These are phyloP conservation scores for Leguminivora glycinivorella DNA, from an alignment of 1,140 invertebrate genomes.

Conservation along the genomic window DNA sequence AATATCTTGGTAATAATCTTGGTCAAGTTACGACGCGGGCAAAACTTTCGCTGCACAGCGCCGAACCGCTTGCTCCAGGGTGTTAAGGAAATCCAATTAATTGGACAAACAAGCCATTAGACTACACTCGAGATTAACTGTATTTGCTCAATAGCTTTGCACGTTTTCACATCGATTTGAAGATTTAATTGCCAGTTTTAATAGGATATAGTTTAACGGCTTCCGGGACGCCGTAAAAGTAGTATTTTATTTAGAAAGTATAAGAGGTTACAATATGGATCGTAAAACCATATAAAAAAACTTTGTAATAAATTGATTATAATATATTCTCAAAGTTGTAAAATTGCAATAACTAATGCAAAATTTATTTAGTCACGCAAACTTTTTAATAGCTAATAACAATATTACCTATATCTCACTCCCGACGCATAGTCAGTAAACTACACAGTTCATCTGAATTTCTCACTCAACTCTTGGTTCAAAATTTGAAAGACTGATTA, in stretches of 20 bases:
- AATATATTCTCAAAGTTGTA: no score
- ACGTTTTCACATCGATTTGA: background rate
- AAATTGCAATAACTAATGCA: no score
- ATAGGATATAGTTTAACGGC: background rate
- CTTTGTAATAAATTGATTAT: no score
- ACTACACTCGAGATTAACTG: conserved; percentile 52
- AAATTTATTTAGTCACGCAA: no score
- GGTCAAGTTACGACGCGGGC: background rate
- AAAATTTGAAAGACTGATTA: background rate
- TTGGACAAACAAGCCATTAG: conserved; percentile 58
- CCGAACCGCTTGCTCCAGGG: conserved; percentile 24
- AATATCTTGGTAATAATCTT: conserved; percentile 21
- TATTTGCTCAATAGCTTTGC: conserved; percentile 43
- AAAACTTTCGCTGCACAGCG: conserved; percentile 6
- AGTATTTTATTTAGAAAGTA: background rate
- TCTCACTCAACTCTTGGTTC: background rate
- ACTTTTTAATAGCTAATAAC: background rate
- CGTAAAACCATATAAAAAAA: no score
- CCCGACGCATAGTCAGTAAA: background rate
- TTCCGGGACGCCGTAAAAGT: background rate
- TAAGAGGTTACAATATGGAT: no score
- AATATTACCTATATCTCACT: no score
- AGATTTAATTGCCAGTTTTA: conserved; percentile 10
- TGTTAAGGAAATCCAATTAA: conserved; percentile 61
- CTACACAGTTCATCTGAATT: background rate